Evolutionary conservation across 2,888 invertebrate species (phyloP), one percentile per base, ranked within the genome.

Genomic region (Leptinotarsa peninsularis): DNA sequence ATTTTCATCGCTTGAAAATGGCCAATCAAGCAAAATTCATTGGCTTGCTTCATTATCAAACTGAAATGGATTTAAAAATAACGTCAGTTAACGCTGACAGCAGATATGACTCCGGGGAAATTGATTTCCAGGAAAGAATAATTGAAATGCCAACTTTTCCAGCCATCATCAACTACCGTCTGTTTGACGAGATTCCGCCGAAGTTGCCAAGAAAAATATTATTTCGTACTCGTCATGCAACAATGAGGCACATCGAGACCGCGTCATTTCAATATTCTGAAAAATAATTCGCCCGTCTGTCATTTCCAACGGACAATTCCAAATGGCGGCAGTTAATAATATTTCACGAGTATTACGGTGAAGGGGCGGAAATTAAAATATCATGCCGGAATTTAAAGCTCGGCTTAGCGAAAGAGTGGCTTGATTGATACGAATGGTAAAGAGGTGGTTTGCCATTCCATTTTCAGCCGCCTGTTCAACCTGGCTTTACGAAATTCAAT

Each of bases 361-460:
- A 63, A 17, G 63, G 43, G 43, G 63, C 27, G 63, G 63, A 63
- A 63, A 63, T 63, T 63, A 33, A 63, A 63, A 63, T 60, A 23
- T 43, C 18, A 63, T 63, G 33, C 15, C 52, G 52, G 52, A 27
- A 63, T 63, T 33, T 63, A 43, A 63, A 63, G n/a, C 33, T 7
- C 5, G 43, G 17, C 33, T n/a, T n/a, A 33, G 63, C 17, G 33
- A 63, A 15, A 18, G 7, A 33, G 33, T n/a, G 63, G 18, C 7
- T 63, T 33, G 63, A 63, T 63, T 63, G 33, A 63, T 63, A n/a
- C 33, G 3, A 43, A 33, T n/a, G 63, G 13, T 5, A 33, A 58
- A n/a, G 58, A n/a, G 52, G 17, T 52, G 52, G 52, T 52, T 52
- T 52, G 52, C 15, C 15, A 4, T 17, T 15, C 4, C 52, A 52